These are phyloP conservation scores for Lycocerus yunnanus DNA, from an alignment of 2,888 invertebrate species.

Conservation along the genomic window DNA sequence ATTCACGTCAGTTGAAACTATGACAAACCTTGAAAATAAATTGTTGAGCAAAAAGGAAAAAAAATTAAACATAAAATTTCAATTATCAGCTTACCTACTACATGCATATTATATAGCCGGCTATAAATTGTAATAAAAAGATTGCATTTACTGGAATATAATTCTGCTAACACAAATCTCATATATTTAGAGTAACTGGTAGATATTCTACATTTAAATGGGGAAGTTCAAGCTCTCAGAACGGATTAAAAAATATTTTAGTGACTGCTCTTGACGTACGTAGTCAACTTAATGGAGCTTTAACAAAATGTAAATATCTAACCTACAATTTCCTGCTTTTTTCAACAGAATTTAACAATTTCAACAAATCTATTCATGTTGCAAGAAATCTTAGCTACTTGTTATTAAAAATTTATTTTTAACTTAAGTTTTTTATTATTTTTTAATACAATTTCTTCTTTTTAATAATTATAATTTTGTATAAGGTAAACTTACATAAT, in stretches of 20 bases:
- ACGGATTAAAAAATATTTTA: not conserved
- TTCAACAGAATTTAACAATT: not conserved
- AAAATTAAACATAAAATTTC: not conserved
- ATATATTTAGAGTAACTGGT: not conserved
- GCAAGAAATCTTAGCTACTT: not conserved
- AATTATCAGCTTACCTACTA: not conserved
- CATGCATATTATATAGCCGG: not conserved
- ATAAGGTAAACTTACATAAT: no score
- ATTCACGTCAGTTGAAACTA: no score
- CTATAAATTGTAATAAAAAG: not conserved
- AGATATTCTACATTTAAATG: not conserved
- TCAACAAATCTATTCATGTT: not conserved
- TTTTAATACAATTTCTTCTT: no score
- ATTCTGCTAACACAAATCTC: not conserved
- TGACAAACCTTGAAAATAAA: not conserved
- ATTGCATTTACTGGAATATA: not conserved
- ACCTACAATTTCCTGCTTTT: not conserved
- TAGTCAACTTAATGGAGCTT: not conserved
- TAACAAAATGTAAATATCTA: not conserved
- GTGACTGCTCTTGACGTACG: not conserved
- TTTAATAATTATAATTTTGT: no score
- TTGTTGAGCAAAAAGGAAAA: not conserved
- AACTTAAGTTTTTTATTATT: no score
- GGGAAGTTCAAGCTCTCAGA: not conserved
- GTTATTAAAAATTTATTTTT: not conserved